A percentile compares a stretch with the other conserved stretches of the same genome.
These are phyloP conservation scores for Strigamia crassipes DNA, from an alignment of 2,888 invertebrate species.

Conservation along the genomic window DNA sequence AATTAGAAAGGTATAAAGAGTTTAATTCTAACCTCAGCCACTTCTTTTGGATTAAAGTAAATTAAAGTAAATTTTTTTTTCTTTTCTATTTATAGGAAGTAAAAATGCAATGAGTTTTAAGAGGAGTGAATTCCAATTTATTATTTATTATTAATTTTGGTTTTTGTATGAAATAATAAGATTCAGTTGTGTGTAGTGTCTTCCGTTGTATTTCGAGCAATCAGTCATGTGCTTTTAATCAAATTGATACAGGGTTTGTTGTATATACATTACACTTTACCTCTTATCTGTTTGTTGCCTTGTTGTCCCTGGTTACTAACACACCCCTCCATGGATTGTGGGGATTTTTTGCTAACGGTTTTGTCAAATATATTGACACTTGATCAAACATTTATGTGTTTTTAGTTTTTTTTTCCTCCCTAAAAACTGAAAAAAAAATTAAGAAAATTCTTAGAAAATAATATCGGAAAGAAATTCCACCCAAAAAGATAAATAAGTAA, in stretches of 20 bases:
- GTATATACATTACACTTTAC: constrained; percentile 36
- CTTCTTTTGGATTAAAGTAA: not conserved
- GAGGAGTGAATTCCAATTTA: not conserved
- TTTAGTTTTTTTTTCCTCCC: not conserved
- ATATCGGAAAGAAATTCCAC: not conserved
- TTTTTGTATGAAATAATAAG: too few species aligned
- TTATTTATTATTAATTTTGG: not conserved
- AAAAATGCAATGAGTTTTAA: too few species aligned
- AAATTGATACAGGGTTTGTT: constrained; percentile 32
- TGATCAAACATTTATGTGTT: constrained; percentile 16
- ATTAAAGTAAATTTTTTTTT: not conserved
- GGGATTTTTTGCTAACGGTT: not conserved
- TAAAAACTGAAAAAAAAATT: not conserved
- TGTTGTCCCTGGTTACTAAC: constrained; percentile 24
- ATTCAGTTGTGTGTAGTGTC: not conserved
- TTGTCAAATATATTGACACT: constrained; percentile 28
- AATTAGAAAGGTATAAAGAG: not conserved
- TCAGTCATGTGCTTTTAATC: constrained; percentile 42
- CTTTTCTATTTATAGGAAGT: not conserved
- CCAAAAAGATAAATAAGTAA: too few species aligned
- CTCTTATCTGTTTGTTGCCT: constrained; percentile 40
- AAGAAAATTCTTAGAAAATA: not conserved
- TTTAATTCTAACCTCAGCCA: not conserved
- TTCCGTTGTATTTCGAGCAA: not conserved
- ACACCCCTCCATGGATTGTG: constrained; percentile 28